A percentile compares a stretch with the other conserved stretches of the same genome.
Evolutionary conservation across 2,888 invertebrate genomes (phyloP).

Genomic region (Nezara viridula): DNA sequence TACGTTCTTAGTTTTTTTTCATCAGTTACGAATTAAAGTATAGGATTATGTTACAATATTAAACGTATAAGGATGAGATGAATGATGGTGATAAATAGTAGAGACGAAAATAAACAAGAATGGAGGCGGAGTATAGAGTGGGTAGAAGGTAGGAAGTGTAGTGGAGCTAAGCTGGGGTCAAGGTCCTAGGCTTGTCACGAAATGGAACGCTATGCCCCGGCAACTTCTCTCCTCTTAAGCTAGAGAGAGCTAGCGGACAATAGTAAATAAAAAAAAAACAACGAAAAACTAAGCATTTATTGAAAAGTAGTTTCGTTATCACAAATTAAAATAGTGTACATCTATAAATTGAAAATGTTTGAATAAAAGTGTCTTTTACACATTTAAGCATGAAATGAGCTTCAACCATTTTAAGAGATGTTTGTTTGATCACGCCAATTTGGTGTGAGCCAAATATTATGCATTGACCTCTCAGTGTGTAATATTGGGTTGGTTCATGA

Average conservation of each 20-base stretch:
- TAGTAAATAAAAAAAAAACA: neutral
- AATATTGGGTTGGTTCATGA: too few species aligned
- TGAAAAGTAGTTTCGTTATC: too few species aligned
- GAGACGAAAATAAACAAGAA: constrained; percentile 11
- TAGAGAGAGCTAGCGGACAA: neutral
- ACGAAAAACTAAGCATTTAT: too few species aligned
- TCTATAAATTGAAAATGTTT: too few species aligned
- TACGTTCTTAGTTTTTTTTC: neutral
- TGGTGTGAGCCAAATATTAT: too few species aligned
- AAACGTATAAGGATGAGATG: neutral
- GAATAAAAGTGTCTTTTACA: too few species aligned
- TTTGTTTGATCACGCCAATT: too few species aligned
- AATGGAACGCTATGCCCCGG: constrained; percentile 11
- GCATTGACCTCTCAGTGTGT: too few species aligned
- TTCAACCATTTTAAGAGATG: too few species aligned
- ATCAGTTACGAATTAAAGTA: neutral
- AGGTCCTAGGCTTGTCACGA: neutral
- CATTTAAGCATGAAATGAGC: too few species aligned
- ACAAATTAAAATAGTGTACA: too few species aligned
- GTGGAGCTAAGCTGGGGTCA: neutral
- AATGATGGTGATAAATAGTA: neutral
- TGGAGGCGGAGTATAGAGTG: neutral
- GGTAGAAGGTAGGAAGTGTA: constrained; percentile 29
- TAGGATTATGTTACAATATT: neutral
- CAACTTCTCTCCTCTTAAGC: neutral